Base-by-base conservation (phyloP, 53 echinoderm and acorn worm genomes). In the Glandiceps talaboti region DNA sequence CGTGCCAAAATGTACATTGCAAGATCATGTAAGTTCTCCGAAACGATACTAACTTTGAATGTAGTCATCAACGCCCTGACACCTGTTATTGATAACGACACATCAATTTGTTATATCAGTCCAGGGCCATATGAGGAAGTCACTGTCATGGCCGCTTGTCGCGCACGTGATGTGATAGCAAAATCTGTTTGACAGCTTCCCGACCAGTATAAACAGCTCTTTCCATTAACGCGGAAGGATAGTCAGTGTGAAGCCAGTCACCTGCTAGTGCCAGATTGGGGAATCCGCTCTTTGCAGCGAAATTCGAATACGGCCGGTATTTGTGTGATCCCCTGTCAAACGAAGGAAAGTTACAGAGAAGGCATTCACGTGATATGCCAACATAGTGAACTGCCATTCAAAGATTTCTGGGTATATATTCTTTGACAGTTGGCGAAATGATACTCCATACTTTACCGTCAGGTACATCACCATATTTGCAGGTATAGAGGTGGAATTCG, bases 181-280 rank as follows among this genome's bases (percentile, higher is more conserved):
- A 86, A n/a, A 99, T 84, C 72, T 94, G 93, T 83, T 99, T 99
- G 90, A 93, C 99, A 75, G 99, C 99, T 79, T 93, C 80, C 73
- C 91, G 81, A 1, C 97, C 99, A 0, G 99, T 99, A 1, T 91
- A 91, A 26, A 99, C 89, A 75, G 93, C 89, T 27, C 93, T 83
- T 86, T 99, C 99, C 88, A 99, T 99, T 31, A 99, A 79, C 1
- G 91, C 94, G 20, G 93, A 89, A 29, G 99, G 99, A 82, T 94
- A 91, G 29, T 87, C 79, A 6, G 89, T 86, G 73, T 99, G 99
- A 29, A 99, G 84, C 97, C 99, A 99, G 73, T 99, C 94, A 0
- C 99, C 99, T 14, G 99, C 93, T 73, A 99, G 85, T 32, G 33
- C 79, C 26, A 99, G 74, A 82, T 99, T 99, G 0, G 87, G 82